Conservation (phyloP, 2,888 invertebrate genomes). For the Phyllotreta cruciferae region DNA sequence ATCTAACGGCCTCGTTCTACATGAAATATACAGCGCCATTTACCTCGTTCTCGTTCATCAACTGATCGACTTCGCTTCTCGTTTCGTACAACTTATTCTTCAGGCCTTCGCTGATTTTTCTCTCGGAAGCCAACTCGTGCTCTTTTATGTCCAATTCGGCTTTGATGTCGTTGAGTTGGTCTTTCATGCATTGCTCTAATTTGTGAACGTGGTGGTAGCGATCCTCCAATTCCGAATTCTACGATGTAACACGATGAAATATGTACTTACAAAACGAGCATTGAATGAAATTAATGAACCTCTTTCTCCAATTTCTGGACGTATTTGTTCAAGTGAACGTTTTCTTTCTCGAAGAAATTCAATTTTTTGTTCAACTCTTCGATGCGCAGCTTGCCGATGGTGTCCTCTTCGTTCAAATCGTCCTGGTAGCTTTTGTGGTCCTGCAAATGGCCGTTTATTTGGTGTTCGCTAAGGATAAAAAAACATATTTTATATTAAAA, state of each 20-base stretch:
- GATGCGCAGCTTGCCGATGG: constrained; percentile 42
- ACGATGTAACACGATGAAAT: constrained; percentile 28
- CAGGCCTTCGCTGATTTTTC: constrained; percentile 43
- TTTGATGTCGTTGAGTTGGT: constrained; percentile 41
- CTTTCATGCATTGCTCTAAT: constrained; percentile 41
- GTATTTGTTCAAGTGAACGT: constrained; percentile 33
- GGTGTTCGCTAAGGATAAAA: constrained; percentile 45
- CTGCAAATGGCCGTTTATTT: constrained; percentile 45
- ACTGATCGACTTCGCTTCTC: constrained; percentile 43
- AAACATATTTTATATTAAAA: not conserved
- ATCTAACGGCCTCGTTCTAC: not conserved
- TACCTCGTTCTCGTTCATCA: constrained; percentile 46
- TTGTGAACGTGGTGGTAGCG: constrained; percentile 38
- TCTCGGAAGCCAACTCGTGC: constrained; percentile 40
- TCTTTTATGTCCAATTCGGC: constrained; percentile 46
- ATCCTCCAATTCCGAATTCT: constrained; percentile 46
- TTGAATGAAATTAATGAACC: constrained; percentile 33
- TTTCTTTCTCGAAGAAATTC: constrained; percentile 45
- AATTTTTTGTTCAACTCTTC: constrained; percentile 45
- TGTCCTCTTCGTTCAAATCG: constrained; percentile 46
- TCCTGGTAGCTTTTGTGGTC: constrained; percentile 43
- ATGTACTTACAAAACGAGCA: not conserved
- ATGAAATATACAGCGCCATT: constrained; percentile 13
- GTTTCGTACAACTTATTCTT: constrained; percentile 42
- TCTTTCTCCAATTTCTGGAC: constrained; percentile 42